Evolutionary conservation across 2,888 invertebrate species (phyloP), one percentile per base, ranked within the genome.

Genomic region (Drosophila rubida): DNA sequence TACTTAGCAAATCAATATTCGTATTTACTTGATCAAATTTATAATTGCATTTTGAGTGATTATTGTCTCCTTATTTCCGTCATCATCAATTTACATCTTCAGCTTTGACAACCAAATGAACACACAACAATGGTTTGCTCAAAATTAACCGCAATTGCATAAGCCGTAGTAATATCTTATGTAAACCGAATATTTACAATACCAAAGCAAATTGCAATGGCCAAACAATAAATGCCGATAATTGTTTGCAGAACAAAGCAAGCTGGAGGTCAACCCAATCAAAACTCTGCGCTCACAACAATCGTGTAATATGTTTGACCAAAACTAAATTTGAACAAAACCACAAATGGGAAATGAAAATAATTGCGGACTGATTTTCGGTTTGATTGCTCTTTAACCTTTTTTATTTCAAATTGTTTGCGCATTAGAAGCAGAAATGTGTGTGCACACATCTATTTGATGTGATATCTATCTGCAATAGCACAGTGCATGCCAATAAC

Each of bases 341-440:
- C 87, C 81, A 16, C 84, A 83, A 73, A 83, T 59, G 50, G 53
- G 32, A 83, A 75, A 75, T 63, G 55, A 41, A 80, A 78, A 62
- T 67, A 63, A 66, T 64, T 68, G 46, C 54, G 30, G 32, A 53
- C 49, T 22, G 19, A 42, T 68, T 50, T 59, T 44, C 54, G 39
- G 27, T 58, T 63, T 32, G 25, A 37, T 39, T 51, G n/a, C 32
- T 19, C 35, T 13, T 49, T 27, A 39, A 14, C 7, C 23, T 27
- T 41, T 41, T 30, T 55, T 55, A 59, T 44, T 32, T n/a, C 27
- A 49, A 59, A 67, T 46, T 39, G 35, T 60, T 45, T 58, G 42
- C 41, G 14, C 14, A 23, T 44, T 37, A 16, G 11, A 27, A 30
- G 16, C 3, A 8, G 3, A 25, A 13, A 25, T 25, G 2, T 13